Evolutionary conservation across 2,113 vertebrate species (phyloP).

Genomic region (Ctenodactylus gundi): DNA sequence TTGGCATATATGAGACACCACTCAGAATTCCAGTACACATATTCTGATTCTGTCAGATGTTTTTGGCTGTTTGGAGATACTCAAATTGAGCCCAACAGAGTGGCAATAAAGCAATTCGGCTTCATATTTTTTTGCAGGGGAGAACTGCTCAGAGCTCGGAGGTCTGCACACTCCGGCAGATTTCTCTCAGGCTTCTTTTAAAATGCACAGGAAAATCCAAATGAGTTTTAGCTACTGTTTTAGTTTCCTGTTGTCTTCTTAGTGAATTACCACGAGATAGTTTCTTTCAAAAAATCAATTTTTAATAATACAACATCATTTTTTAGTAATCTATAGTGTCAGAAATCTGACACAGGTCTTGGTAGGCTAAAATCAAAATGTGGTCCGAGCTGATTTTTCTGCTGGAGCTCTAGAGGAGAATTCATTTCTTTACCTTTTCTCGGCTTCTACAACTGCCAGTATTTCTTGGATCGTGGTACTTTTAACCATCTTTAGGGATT

Average conservation of each 20-base stretch:
- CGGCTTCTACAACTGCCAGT: not conserved
- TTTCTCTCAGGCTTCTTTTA: not conserved
- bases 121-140: not conserved
- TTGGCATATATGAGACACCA: not conserved
- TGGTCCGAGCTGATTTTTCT: not conserved
- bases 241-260: not conserved
- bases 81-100: not conserved
- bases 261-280: not conserved
- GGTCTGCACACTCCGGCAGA: accelerated
- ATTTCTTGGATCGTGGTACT: not conserved
- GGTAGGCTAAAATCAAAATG: not conserved
- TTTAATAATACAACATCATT: too few species aligned
- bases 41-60: not conserved
- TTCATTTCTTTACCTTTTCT: not conserved
- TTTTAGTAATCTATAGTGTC: too few species aligned
- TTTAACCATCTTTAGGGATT: not conserved
- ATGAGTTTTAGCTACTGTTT: not conserved
- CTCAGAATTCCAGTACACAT: not conserved
- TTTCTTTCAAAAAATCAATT: too few species aligned
- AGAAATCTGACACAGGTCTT: not conserved
- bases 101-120: not conserved
- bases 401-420: not conserved
- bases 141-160: not conserved
- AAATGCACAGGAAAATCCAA: not conserved
- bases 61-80: not conserved